phyloP scores from a whole-genome alignment of 2,888 invertebrate species.

The Zele albiditarsus region DNA sequence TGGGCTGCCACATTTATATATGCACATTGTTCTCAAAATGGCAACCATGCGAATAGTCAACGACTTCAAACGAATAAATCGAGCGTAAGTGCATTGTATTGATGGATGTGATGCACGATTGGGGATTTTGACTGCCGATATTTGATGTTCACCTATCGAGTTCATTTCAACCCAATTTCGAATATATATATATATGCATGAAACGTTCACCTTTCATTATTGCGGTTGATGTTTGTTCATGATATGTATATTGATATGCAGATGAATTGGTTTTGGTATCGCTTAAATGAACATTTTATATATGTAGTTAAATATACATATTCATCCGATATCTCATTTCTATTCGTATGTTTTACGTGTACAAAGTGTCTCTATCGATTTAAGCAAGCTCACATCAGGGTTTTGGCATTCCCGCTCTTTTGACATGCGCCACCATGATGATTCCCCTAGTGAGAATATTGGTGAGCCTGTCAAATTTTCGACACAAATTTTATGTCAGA shows the following conservation, averaged over 20 bases:
- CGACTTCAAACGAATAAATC: slow-evolving; percentile 53
- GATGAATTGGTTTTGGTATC: background rate
- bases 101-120: background rate
- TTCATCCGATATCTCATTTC: slow-evolving; percentile 26
- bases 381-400: background rate
- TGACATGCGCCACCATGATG: background rate
- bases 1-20: background rate
- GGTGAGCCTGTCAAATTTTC: no score
- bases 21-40: background rate
- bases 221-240: background rate
- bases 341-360: slow-evolving; percentile 28
- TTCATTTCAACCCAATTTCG: background rate
- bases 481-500: no score
- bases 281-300: background rate
- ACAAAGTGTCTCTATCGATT: background rate
- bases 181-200: slow-evolving; percentile 8
- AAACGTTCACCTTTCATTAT: background rate
- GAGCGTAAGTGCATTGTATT: slow-evolving; percentile 52
- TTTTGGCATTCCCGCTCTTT: background rate
- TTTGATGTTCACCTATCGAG: background rate
- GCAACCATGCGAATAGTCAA: background rate
- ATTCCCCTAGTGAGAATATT: no score
- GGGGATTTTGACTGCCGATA: background rate
- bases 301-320: background rate
- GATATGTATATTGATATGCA: background rate